Base-by-base conservation (phyloP, 2,888 invertebrate genomes). In the Lepidocyrtoides sp. region DNA sequence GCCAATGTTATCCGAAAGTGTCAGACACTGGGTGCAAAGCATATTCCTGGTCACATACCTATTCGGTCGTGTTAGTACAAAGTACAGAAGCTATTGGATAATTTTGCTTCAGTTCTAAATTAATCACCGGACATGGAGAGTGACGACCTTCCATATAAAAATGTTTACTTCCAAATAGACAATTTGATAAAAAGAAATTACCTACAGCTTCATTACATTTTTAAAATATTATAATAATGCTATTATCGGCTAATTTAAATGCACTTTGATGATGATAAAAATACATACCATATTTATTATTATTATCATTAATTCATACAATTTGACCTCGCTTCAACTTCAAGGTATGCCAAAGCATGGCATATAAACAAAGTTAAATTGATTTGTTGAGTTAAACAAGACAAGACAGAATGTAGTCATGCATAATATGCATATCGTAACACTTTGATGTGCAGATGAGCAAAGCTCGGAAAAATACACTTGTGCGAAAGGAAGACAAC, bases 371-470 rank as follows among this genome's bases (percentile, higher is more conserved):
- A 23, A 1, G 57, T 8, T 20, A 17, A 57, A 23, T 57, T 57
- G 57, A 51, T 51, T 23, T 57, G 57, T 23, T 23, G 0, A 57
- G 4, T 23, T 17, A 10, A 23, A 57, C 57, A 4, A 32, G n/a
- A 66, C 32, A 36, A 32, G 26, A 63, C 2, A 29, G 14, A 7
- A 32, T 29, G 66, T 36, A 17, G 32, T 66, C 66, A 66, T 66
- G 66, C 32, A 66, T 66, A 66, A 36, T 36, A 66, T 66, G 66
- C 32, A 66, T 66, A 66, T 32, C 12, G 3, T 63, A 63, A 66
- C 57, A 63, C 3, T 32, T 17, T 36, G 5, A 66, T 32, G 32
- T 17, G 66, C n/a, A 1, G 3, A 66, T 29, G 29, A n/a, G 51
- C 17, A n/a, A 3, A 20, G n/a, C 17, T n/a, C 20, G 57, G 60